phyloP scores from a whole-genome alignment of 2,797 vertebrate species.

The Pipistrellus nathusii region DNA sequence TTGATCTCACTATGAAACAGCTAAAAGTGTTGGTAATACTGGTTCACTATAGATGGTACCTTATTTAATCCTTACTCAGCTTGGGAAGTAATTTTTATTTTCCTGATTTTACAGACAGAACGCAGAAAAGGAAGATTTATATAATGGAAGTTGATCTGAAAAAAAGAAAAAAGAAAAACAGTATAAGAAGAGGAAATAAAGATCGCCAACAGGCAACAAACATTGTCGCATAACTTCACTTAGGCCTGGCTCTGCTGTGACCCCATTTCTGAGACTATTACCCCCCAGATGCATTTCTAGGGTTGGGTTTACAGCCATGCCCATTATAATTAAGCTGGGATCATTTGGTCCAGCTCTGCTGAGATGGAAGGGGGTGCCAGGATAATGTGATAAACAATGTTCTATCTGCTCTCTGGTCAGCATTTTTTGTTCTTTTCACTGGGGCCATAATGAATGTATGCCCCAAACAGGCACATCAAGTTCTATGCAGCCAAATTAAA shows the following conservation, averaged over 20 bases:
- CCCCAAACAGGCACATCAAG: slow-evolving; percentile 59
- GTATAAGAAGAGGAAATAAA: not conserved
- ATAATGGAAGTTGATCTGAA: not conserved
- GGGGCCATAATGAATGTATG: slow-evolving; percentile 59
- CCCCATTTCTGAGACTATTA: not conserved
- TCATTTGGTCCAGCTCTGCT: slow-evolving; percentile 49
- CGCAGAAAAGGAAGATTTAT: not conserved
- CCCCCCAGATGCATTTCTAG: not conserved
- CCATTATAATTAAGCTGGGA: not conserved
- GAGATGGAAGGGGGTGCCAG: not conserved
- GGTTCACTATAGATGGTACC: not conserved
- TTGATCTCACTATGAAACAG: not conserved
- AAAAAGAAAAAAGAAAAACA: not conserved
- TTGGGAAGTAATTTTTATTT: slow-evolving; percentile 24
- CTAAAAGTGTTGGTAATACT: not conserved
- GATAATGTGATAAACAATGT: slow-evolving; percentile 46
- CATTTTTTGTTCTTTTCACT: slow-evolving; percentile 71
- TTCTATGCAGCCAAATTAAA: slow-evolving; percentile 66
- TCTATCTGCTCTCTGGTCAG: not conserved
- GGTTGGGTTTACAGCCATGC: not conserved
- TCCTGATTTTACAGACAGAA: slow-evolving; percentile 23
- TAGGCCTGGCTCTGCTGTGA: not conserved
- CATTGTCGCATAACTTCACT: not conserved
- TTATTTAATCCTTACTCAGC: not conserved
- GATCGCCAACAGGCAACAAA: not conserved